Percentiles rank a stretch among this genome's conserved stretches.
Conservation (phyloP, 2,888 invertebrate genomes). For the Synergus gifuensis region DNA sequence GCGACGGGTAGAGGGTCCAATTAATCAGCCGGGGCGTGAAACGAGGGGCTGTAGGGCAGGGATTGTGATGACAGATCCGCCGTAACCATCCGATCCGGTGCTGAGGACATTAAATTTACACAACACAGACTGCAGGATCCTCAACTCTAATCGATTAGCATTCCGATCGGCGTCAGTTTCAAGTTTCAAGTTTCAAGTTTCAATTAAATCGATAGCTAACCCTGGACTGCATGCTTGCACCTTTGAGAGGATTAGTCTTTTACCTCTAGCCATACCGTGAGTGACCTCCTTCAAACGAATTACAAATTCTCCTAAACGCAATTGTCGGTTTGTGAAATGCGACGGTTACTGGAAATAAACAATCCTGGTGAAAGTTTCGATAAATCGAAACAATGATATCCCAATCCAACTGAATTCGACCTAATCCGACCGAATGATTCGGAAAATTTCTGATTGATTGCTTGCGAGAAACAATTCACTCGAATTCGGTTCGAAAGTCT, state of each 20-base stretch:
- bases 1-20: constrained; percentile 69
- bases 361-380: too few species aligned
- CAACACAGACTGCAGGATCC: constrained; percentile 49
- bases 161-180: constrained; percentile 55
- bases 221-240: constrained; percentile 37
- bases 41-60: constrained; percentile 65
- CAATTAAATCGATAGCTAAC: constrained; percentile 56
- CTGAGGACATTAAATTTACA: constrained; percentile 67
- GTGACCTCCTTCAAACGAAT: constrained; percentile 45
- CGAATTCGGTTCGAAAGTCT: neutral
- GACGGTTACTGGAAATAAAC: neutral
- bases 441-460: too few species aligned
- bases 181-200: constrained; percentile 51
- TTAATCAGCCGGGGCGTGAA: constrained; percentile 76
- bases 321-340: neutral
- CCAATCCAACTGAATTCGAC: neutral
- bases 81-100: constrained; percentile 67
- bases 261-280: constrained; percentile 45
- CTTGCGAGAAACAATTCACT: neutral
- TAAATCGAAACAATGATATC: neutral
- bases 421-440: too few species aligned
- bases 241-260: constrained; percentile 51
- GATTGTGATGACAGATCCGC: constrained; percentile 74
- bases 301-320: constrained; percentile 29
- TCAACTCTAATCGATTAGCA: constrained; percentile 60